A percentile compares a stretch with the other conserved stretches of the same genome.
Conservation (phyloP, 2,888 invertebrate genomes). For the Tridacna crocea region DNA sequence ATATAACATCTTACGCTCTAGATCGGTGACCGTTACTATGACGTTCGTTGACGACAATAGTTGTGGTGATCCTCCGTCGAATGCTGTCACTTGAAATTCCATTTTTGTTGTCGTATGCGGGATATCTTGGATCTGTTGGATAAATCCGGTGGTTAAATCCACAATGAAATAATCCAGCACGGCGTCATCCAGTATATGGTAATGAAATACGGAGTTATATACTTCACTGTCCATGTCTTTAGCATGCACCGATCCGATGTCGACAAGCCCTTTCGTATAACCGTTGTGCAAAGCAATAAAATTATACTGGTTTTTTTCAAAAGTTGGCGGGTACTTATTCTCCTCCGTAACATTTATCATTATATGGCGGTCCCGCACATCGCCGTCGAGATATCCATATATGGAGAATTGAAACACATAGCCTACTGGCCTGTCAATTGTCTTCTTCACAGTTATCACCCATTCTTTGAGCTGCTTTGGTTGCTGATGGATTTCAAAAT, state of each 20-base stretch:
- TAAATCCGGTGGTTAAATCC: slow-evolving; percentile 59
- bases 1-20: slow-evolving; percentile 68
- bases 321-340: slow-evolving; percentile 69
- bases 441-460: slow-evolving; percentile 58
- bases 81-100: slow-evolving; percentile 66
- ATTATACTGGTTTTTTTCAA: slow-evolving; percentile 54
- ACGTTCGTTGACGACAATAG: slow-evolving; percentile 59
- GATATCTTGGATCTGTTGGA: slow-evolving; percentile 57
- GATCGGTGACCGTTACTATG: slow-evolving; percentile 58
- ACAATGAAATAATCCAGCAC: slow-evolving; percentile 51
- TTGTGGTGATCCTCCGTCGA: slow-evolving; percentile 73
- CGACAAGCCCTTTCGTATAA: slow-evolving; percentile 37
- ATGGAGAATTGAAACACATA: slow-evolving; percentile 67
- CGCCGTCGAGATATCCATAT: slow-evolving; percentile 52
- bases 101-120: slow-evolving; percentile 50
- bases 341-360: slow-evolving; percentile 68
- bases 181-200: slow-evolving; percentile 58
- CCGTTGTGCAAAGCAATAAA: slow-evolving; percentile 69
- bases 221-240: slow-evolving; percentile 62
- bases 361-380: slow-evolving; percentile 60
- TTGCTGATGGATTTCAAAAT: slow-evolving; percentile 63
- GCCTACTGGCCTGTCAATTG: slow-evolving; percentile 66
- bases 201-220: slow-evolving; percentile 71
- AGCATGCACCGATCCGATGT: slow-evolving; percentile 65
- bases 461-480: slow-evolving; percentile 46